Evolutionary conservation across 2,888 invertebrate species (phyloP), one percentile per base, ranked within the genome.

Genomic region (Athalia cordata): DNA sequence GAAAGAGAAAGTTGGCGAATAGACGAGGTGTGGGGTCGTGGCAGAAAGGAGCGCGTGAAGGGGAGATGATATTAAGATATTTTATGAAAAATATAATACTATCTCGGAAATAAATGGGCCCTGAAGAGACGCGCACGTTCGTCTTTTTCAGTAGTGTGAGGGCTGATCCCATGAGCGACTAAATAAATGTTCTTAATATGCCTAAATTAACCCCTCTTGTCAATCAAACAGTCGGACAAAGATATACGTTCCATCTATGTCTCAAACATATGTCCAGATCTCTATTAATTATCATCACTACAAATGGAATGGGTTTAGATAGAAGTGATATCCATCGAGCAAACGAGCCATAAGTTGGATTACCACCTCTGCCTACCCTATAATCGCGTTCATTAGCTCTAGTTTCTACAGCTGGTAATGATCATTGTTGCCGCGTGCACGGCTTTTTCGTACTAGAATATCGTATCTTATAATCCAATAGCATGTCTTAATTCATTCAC

Each of bases 41-140:
- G 78, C 66, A 75, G 77, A 13, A 77, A 79, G 75, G 80, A 68
- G 78, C 66, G 59, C 75, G 80, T 75, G 78, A 78, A 62, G 79
- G 81, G 77, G 80, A 81, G 80, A 81, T 81, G 81, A 82, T 82
- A 83, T 77, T 77, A 77, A 77, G 77, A 77, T 77, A 77, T 77
- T 77, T 77, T 77, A 77, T 77, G 77, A 77, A 77, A 77, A 77
- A 77, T 77, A 77, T 77, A 62, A 77, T 77, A 62, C 77, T 77
- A 77, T 77, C 70, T 67, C 67, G 68, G 45, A 67, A 77, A 77
- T 77, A 62, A 77, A 77, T 70, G 62, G 77, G 67, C 29, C 62
- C 45, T 62, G 50, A 77, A 77, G 77, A 72, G 72, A 72, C 72
- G 72, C 29, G 29, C 72, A 59, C 47, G 72, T 59, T 72, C 72